Evolutionary conservation across 2,888 invertebrate species (phyloP), one percentile per base, ranked within the genome.

Genomic region (Meloe dianella): DNA sequence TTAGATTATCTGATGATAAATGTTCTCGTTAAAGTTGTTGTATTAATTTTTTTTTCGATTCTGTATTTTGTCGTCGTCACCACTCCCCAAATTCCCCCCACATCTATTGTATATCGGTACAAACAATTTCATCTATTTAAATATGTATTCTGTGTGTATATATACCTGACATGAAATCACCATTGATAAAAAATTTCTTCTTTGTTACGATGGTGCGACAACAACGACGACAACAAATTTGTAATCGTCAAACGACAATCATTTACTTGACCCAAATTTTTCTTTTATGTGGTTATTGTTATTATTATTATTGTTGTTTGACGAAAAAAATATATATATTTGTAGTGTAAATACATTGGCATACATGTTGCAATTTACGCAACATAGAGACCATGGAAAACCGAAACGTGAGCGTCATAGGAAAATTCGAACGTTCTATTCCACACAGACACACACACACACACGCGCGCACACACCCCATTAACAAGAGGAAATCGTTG

Each of bases 211-310:
- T 70, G 68, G 20, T 47, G 41, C 17, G 41, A 47, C 47, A 47
- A 47, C 47, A 7, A 47, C 14, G 10, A 32, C 32, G 32, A 32
- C 41, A 17, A 41, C 41, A 62, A 66, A 74, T 77, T 75, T 73
- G 75, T 78, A 76, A 76, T 74, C 75, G 38, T 59, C 60, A 63
- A 68, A 75, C 69, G 65, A 64, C 73, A 72, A 72, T 74, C 74
- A 70, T 77, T 75, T 73, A 75, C 75, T 76, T 77, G 78, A 78
- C 79, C 79, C 77, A 75, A 78, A 77, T 79, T 47, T 47, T 47
- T 47, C 47, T 47, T 47, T 47, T 62, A 62, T 66, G 65, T 57
- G 64, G 61, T 76, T 77, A 76, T 77, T 77, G 74, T 74, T 77
- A 47, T 47, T 47, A 47, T 47, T 47, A 47, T 47, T 47, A n/a